Percentiles rank a stretch among this genome's conserved stretches.
Evolutionary conservation across 1,140 invertebrate genomes (phyloP).

Genomic region (Anagrus nilaparvatae): DNA sequence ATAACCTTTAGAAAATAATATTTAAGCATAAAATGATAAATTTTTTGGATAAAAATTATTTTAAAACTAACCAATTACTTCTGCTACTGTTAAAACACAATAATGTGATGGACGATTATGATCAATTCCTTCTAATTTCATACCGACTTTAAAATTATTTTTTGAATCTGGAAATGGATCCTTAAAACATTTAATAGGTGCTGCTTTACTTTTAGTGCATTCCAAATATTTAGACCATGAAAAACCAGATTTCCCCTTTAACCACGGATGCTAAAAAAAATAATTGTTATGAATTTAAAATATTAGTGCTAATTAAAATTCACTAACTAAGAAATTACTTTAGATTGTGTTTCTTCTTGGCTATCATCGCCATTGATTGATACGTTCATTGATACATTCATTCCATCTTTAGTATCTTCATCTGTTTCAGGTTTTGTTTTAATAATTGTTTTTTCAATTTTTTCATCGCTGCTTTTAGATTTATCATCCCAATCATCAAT

Average conservation of each 20-base stretch:
- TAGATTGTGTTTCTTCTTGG: constrained; percentile 30
- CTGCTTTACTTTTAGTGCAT: constrained; percentile 57
- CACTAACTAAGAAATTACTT: constrained; percentile 22
- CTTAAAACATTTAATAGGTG: constrained; percentile 67
- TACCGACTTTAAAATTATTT: constrained; percentile 71
- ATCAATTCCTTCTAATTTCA: constrained; percentile 92
- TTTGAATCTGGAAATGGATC: constrained; percentile 61
- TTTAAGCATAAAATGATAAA: constrained; percentile 8
- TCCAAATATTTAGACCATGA: constrained; percentile 68
- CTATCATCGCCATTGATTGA: constrained; percentile 31
- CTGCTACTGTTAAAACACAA: constrained; percentile 77
- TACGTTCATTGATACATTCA: too few species aligned
- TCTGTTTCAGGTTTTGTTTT: constrained; percentile 33
- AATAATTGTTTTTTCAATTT: constrained; percentile 25
- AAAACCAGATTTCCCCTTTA: constrained; percentile 57
- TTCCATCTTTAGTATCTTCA: constrained; percentile 38
- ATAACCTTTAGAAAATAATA: constrained; percentile 46
- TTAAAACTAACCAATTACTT: constrained; percentile 48
- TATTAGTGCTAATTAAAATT: constrained; percentile 5
- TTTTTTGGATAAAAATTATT: not conserved
- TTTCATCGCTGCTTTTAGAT: constrained; percentile 22
- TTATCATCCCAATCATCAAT: constrained; percentile 14
- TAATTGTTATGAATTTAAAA: constrained; percentile 3
- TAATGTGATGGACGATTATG: constrained; percentile 81
- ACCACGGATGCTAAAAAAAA: constrained; percentile 49